Evolutionary conservation across 2,888 invertebrate species (phyloP).

Genomic region (Apamea epomidion): DNA sequence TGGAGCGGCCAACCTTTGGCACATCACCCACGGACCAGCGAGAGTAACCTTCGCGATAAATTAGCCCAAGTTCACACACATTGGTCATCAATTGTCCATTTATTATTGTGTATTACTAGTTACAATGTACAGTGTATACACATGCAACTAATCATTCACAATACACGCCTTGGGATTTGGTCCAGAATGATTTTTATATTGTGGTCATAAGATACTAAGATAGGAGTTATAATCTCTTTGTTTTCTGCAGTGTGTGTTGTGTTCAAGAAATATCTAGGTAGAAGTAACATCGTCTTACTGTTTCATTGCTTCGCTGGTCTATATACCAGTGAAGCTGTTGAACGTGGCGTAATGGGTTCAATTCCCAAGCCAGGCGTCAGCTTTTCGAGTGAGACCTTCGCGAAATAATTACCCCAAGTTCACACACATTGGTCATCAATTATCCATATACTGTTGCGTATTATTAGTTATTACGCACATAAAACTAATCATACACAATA

Average conservation of each 20-base stretch:
- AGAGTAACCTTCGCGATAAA: constrained; percentile 50
- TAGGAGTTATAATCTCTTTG: not conserved
- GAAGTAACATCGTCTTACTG: not conserved
- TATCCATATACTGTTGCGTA: constrained; percentile 39
- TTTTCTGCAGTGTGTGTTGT: not conserved
- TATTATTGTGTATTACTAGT: constrained; percentile 34
- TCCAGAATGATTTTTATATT: not conserved
- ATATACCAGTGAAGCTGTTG: not conserved
- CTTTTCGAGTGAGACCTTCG: constrained; percentile 17
- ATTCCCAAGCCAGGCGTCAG: too few species aligned
- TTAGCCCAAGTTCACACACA: constrained; percentile 44
- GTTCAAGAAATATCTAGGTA: not conserved
- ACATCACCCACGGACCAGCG: constrained; percentile 18
- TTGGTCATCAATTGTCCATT: constrained; percentile 51
- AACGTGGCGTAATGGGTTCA: too few species aligned
- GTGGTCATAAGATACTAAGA: not conserved
- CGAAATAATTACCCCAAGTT: constrained; percentile 47
- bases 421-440: constrained; percentile 49
- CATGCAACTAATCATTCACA: not conserved
- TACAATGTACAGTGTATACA: not conserved
- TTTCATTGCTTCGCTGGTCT: not conserved
- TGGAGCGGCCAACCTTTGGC: constrained; percentile 50
- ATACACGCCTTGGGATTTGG: constrained; percentile 6
- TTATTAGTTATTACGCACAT: not conserved
- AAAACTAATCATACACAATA: not conserved